Conservation (phyloP, 2,888 invertebrate genomes). For the Antitype chi region DNA sequence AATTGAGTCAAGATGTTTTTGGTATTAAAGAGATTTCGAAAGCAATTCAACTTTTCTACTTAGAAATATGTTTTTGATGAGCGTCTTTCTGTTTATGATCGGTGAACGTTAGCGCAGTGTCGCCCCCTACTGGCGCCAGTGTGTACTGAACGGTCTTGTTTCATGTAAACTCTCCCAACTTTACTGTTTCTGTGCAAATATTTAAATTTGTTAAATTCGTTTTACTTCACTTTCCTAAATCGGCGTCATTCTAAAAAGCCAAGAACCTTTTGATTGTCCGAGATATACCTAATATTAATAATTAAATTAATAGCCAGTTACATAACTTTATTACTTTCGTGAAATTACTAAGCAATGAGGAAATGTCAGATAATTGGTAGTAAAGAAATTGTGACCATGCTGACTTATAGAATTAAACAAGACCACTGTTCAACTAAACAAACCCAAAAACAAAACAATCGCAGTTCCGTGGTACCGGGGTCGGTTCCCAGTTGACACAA, state of each 20-base stretch:
- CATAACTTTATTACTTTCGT: neutral
- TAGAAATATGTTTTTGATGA: conserved; percentile 72
- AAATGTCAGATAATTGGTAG: conserved; percentile 3
- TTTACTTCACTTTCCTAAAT: neutral
- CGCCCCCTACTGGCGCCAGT: neutral
- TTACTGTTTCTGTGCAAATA: conserved; percentile 11
- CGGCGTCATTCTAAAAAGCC: neutral
- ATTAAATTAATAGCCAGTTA: too few relatives aligned
- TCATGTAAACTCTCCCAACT: neutral
- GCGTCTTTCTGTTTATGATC: conserved; percentile 65
- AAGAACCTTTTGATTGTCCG: neutral
- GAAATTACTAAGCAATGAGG: neutral
- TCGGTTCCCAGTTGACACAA: neutral
- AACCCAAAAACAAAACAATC: neutral
- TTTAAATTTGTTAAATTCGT: conserved; percentile 5
- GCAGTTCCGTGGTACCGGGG: neutral
- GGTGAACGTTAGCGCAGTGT: conserved; percentile 15
- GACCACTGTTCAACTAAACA: too few relatives aligned
- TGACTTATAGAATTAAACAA: neutral
- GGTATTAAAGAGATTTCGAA: conserved; percentile 63
- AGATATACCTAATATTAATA: too few relatives aligned
- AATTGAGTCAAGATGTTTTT: conserved; percentile 46
- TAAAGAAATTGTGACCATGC: neutral
- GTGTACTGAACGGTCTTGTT: conserved; percentile 6
- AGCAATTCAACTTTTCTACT: conserved; percentile 76